Conservation (phyloP, 1,140 invertebrate species). For the Glossosoma conforme region DNA sequence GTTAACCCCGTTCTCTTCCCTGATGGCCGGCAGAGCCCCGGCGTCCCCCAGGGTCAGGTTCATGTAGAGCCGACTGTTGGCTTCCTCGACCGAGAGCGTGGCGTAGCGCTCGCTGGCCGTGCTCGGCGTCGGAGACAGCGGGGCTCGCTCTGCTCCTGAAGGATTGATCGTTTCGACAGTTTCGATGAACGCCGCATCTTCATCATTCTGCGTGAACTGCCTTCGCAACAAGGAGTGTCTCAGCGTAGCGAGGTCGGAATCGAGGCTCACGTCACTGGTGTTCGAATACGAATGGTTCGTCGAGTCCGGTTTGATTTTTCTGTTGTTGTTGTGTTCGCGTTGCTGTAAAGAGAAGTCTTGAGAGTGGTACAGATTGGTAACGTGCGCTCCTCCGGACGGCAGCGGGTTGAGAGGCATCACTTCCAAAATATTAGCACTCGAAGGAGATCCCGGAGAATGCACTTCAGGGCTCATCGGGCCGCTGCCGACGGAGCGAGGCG, state of each 20-base stretch:
- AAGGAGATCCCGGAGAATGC: conserved; percentile 49
- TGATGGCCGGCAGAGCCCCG: conserved; percentile 5
- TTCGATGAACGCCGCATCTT: conserved; percentile 36
- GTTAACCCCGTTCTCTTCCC: conserved; percentile 15
- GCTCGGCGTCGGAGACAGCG: conserved; percentile 43
- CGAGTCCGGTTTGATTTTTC: conserved; percentile 30
- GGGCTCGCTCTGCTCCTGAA: conserved; percentile 36
- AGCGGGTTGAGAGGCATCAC: conserved; percentile 47
- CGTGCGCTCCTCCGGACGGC: conserved; percentile 37
- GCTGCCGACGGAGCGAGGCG: conserved; percentile 32
- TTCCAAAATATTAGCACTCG: conserved; percentile 50
- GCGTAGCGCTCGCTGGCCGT: conserved; percentile 49
- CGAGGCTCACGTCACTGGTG: conserved; percentile 40
- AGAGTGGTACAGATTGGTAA: conserved; percentile 48
- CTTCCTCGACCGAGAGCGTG: conserved; percentile 46
- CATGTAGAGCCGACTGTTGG: conserved; percentile 56
- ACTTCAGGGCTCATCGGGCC: conserved; percentile 35
- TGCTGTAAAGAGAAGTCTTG: conserved; percentile 40
- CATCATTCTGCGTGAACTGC: conserved; percentile 43
- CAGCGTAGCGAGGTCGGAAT: conserved; percentile 43
- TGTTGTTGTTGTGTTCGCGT: conserved; percentile 49
- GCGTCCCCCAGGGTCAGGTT: conserved; percentile 53
- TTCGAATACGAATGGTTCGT: conserved; percentile 34
- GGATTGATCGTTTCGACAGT: conserved; percentile 7
- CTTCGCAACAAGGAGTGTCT: conserved; percentile 43